A percentile compares a stretch with the other conserved stretches of the same genome.
These are phyloP conservation scores for Steinernema carpocapsae DNA, from an alignment of 2,888 invertebrate species.

Conservation along the genomic window DNA sequence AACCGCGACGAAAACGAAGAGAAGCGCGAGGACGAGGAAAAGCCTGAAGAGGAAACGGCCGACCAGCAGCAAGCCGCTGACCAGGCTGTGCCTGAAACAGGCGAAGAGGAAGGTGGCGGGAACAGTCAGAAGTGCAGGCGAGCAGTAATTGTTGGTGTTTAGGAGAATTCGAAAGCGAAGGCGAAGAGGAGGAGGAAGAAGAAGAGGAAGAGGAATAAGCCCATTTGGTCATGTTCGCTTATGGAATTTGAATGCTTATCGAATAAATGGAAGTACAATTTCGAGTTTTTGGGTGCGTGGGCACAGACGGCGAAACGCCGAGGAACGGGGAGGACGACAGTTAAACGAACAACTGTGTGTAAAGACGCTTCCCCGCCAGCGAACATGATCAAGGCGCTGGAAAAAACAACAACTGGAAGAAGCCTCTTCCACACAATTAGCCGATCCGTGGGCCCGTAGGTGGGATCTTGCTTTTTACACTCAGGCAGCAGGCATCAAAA, in stretches of 20 bases:
- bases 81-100: conserved; percentile 24
- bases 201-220: conserved; percentile 24
- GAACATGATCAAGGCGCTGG: background rate
- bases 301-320: background rate
- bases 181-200: conserved; percentile 22
- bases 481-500: conserved; percentile 16
- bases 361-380: background rate
- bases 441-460: conserved; percentile 31
- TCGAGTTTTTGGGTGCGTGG: background rate
- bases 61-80: conserved; percentile 47
- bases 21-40: conserved; percentile 45
- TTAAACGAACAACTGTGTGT: conserved; percentile 24
- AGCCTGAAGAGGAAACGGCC: conserved; percentile 44
- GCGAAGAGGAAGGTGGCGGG: conserved; percentile 17
- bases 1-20: conserved; percentile 40
- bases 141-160: background rate
- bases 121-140: too few species aligned
- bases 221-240: background rate
- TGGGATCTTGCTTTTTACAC: conserved; percentile 34
- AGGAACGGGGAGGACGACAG: background rate
- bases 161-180: conserved; percentile 15
- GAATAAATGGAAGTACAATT: conserved; percentile 25
- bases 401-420: conserved; percentile 33
- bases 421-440: conserved; percentile 6
- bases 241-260: background rate